Evolutionary conservation across 2,888 invertebrate species (phyloP), one percentile per base, ranked within the genome.

Genomic region (Lumbricus terrestris): DNA sequence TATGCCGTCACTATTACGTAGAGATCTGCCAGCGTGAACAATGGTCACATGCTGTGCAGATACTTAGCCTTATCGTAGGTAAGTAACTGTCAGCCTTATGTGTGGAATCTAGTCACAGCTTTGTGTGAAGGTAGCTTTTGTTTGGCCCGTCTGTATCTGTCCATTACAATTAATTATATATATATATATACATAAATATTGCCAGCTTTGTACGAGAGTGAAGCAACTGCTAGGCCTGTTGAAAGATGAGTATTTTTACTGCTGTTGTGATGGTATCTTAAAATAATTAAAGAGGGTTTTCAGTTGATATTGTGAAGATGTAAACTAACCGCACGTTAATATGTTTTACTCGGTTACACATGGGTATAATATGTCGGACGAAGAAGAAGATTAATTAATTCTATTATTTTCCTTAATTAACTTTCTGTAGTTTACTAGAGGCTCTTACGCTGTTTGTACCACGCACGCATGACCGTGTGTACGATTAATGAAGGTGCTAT

Each of bases 101-200:
- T 69, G 69, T 69, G 69, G 69, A 69, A 69, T 69, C 29, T 69
- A 69, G 69, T 69, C 69, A 69, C 29, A 69, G 69, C 69, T 69
- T 69, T 69, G 69, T n/a, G 69, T 69, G 69, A n/a, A 69, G 69
- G 69, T 69, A 69, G 69, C 69, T 69, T 69, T 69, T 69, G 69
- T n/a, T 69, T 69, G 69, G 69, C n/a, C 69, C n/a, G 69, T n/a
- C 3, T 29, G 23, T 13, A 11, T 69, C 16, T n/a, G 69, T 69
- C 47, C 47, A 47, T 47, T 69, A n/a, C 69, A 69, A n/a, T 29
- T 69, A n/a, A 69, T 69, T 69, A n/a, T 69, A 29, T n/a, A n/a
- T n/a, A n/a, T n/a, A n/a, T n/a, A n/a, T n/a, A n/a, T n/a, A n/a
- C n/a, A n/a, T n/a, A n/a, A n/a, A n/a, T 69, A 69, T 69, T 69